Evolutionary conservation across 2,888 invertebrate genomes (phyloP), one percentile per base, ranked within the genome.

Genomic region (Tanytarsus gracilentus): DNA sequence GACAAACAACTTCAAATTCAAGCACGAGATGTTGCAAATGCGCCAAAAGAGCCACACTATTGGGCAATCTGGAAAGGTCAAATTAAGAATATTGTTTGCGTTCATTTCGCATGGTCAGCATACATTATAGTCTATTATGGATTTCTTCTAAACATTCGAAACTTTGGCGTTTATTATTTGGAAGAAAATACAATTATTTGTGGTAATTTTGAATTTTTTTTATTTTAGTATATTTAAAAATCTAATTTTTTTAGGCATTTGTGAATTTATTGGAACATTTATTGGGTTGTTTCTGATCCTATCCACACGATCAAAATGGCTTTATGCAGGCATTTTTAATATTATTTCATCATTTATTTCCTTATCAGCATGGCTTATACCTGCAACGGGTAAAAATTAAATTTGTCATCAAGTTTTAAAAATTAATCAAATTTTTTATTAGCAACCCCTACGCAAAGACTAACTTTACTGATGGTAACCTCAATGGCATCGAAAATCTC

Each of bases 71-170:
- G 75, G 73, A 68, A 71, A 62, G 74, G 73, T 2, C 65, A 69
- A 14, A 67, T 21, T 2, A 48, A 48, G 29, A 58, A 58, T 48
- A 14, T 58, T 2, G n/a, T 25, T 21, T 29, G 29, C 14, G 27
- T 27, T 21, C 58, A 58, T 29, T 9, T 58, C 5, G 33, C 58
- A 7, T 58, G 58, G 58, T 70, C 74, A 51, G 68, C 73, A 29
- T 73, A 72, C 62, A 73, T 74, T 49, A 69, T 71, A n/a, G 70
- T 72, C 61, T 76, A 76, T 66, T 76, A 76, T 62, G 76, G 76
- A 60, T 73, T 74, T 69, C 66, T 77, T 26, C 67, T 76, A 2
- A 76, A 77, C 63, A 75, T 76, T 25, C 72, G 75, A 40, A 71
- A 73, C 21, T 74, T 76, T 62, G 75, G 75, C 62, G 70, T 75